A percentile compares a stretch with the other conserved stretches of the same genome.
Evolutionary conservation across 2,113 vertebrate genomes (phyloP).

Genomic region (Rhizomys pruinosus): DNA sequence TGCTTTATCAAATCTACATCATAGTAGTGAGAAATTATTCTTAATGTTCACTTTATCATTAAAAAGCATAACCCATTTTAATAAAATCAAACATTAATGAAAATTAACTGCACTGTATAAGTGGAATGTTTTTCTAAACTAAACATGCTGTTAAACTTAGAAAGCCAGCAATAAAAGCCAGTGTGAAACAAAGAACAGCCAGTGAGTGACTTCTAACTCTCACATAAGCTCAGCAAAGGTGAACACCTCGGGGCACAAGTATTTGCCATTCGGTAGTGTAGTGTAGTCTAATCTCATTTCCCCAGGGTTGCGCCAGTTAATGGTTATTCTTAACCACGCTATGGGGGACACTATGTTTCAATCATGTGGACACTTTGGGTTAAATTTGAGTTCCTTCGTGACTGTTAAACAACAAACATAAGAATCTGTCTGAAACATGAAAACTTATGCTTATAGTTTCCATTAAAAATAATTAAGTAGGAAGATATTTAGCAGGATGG

Average conservation of each 20-base stretch:
- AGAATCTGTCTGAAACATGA: slow-evolving; percentile 23
- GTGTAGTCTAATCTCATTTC: neutral
- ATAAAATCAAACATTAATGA: slow-evolving; percentile 28
- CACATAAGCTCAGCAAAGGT: neutral
- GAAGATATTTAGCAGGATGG: slow-evolving; percentile 34
- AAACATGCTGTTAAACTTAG: slow-evolving; percentile 10
- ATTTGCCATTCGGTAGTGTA: neutral
- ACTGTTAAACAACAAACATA: neutral
- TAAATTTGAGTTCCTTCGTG: slow-evolving; percentile 40
- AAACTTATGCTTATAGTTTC: neutral
- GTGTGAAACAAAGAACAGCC: neutral
- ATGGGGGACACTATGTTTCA: neutral
- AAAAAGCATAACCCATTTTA: slow-evolving; percentile 43
- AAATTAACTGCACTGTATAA: neutral
- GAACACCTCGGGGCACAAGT: neutral
- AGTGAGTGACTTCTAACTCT: neutral
- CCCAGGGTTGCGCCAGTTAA: neutral
- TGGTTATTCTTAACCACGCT: neutral
- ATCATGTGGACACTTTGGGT: neutral
- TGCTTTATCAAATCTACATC: neutral
- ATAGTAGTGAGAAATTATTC: slow-evolving; percentile 15
- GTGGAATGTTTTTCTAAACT: slow-evolving; percentile 7
- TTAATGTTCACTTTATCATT: slow-evolving; percentile 8
- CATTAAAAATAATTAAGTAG: slow-evolving; percentile 19
- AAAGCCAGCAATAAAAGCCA: neutral